These are phyloP conservation scores for Phrynosoma blainvillii DNA, from an alignment of 2,113 vertebrate species.

Conservation along the genomic window DNA sequence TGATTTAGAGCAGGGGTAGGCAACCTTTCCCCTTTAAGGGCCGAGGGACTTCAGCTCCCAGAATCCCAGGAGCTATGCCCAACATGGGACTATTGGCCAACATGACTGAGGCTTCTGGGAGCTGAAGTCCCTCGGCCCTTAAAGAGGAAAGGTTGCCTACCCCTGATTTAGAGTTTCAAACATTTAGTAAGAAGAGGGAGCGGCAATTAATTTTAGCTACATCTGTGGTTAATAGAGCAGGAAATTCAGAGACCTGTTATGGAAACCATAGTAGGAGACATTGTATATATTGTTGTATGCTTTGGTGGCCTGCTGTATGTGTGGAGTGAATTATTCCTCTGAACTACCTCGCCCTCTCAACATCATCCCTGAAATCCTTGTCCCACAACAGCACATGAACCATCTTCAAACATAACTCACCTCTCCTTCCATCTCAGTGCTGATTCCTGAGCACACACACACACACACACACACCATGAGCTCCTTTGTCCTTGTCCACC, in stretches of 20 bases:
- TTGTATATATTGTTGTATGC: slow-evolving; percentile 8
- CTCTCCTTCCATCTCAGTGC: slow-evolving; percentile 33
- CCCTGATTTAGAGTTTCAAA: background rate
- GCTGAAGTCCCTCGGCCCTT: too few species aligned
- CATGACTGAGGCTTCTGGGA: too few species aligned
- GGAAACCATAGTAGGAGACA: background rate
- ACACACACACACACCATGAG: slow-evolving; percentile 41
- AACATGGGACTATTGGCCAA: too few species aligned
- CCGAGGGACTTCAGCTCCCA: too few species aligned
- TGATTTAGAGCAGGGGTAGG: slow-evolving; percentile 26
- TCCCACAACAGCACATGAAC: slow-evolving; percentile 19
- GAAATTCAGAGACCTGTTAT: rapidly evolving
- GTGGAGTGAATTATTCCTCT: slow-evolving; percentile 33
- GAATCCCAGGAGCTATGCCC: too few species aligned
- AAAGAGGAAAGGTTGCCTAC: too few species aligned
- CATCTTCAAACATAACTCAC: slow-evolving; percentile 43
- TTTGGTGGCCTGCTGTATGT: slow-evolving; percentile 25
- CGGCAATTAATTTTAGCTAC: slow-evolving; percentile 16
- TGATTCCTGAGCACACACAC: background rate
- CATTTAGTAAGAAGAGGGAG: background rate
- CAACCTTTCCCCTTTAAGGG: too few species aligned
- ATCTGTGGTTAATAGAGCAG: background rate
- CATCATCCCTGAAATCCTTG: slow-evolving; percentile 17
- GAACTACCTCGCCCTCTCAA: rapidly evolving
- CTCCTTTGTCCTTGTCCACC: slow-evolving; percentile 70